Conservation (phyloP, 1,140 invertebrate species). For the Schlechtendalia chinensis region DNA sequence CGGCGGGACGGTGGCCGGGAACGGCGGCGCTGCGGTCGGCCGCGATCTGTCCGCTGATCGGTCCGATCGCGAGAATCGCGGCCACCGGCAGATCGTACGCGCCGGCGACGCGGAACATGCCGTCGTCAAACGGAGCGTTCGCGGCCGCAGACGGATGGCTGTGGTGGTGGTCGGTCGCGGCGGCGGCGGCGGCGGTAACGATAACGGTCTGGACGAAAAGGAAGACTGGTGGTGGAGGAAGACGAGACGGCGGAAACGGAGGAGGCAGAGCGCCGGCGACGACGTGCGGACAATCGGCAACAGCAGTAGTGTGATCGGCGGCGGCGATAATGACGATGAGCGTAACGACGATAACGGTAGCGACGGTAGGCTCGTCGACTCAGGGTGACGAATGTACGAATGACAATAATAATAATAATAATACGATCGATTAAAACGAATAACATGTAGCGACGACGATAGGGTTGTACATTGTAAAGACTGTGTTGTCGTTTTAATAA, state of each 20-base stretch:
- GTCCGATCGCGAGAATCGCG: background rate
- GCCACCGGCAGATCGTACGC: background rate
- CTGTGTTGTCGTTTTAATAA: too few relatives aligned
- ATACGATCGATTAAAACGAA: too few relatives aligned
- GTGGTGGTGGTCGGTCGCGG: background rate
- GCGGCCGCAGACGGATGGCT: background rate
- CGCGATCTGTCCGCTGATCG: background rate
- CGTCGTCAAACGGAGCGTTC: constrained; percentile 8
- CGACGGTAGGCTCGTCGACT: constrained; percentile 11
- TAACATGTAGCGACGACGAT: too few relatives aligned
- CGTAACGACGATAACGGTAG: background rate
- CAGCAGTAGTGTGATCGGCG: too few relatives aligned
- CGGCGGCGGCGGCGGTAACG: background rate
- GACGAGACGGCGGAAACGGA: constrained; percentile 26
- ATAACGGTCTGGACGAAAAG: background rate
- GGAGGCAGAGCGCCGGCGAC: background rate
- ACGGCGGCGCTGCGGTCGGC: background rate
- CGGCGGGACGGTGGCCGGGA: background rate
- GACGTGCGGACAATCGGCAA: background rate
- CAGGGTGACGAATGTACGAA: background rate
- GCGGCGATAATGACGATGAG: background rate
- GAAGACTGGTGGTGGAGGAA: constrained; percentile 45
- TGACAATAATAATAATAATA: background rate
- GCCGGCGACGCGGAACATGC: background rate
- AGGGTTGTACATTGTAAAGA: too few relatives aligned